Evolutionary conservation across 2,113 vertebrate species (phyloP), one percentile per base, ranked within the genome.

Genomic region (Scolopax mira): DNA sequence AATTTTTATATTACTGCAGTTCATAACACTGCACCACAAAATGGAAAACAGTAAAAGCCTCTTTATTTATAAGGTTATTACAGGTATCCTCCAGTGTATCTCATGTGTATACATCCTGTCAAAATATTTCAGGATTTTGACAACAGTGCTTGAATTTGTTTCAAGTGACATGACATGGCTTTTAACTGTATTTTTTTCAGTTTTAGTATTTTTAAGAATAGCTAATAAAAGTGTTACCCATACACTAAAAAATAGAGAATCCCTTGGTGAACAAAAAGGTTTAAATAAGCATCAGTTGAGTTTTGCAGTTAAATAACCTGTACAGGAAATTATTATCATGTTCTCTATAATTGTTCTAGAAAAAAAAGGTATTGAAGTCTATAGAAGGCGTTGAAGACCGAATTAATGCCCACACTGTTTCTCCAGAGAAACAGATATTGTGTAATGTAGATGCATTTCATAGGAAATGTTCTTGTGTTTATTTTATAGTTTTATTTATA

Each of bases 321-420:
- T 88, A 73, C 12, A 30, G 72, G 70, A 96, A 97, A 97, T 92
- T 97, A 89, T 96, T 89, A 90, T 92, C 44, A 96, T 94, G n/a
- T 72, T 95, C 75, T 96, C 82, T 96, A 71, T 97, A 97, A 96
- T 85, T 97, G 67, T 90, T 94, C 69, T 94, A 44, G 33, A 58
- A 85, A 89, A 93, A 61, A 89, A 83, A 85, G 73, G 65, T 31
- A 61, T 85, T 90, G 85, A 97, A 87, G 74, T 93, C 74, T 95
- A 33, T 96, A 83, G 94, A 97, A 98, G 79, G 61, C 60, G 10
- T 94, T 97, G 89, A 77, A 96, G 86, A 83, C 65, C 93, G 97
- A 96, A 97, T 97, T 96, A 97, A 97, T 97, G 88, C 69, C 94
- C 79, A 88, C 89, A 82, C 66, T 95, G 18, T 93, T 98, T 85